Conservation (phyloP, 2,113 vertebrate genomes). For the Sigmodon hispidus region DNA sequence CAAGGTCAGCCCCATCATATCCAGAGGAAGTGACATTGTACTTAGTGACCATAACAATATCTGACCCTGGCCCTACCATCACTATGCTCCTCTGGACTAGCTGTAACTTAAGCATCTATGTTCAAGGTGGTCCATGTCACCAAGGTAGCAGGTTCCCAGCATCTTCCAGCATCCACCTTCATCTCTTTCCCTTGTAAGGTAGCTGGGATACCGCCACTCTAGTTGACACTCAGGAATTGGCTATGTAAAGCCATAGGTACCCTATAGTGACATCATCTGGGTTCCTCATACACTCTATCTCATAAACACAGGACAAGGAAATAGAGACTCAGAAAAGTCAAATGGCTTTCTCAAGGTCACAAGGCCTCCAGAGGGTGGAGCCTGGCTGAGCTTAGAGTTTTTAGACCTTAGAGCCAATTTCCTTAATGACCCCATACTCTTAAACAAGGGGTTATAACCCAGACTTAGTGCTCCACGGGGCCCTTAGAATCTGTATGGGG, state of each 20-base stretch:
- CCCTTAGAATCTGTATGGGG: not conserved
- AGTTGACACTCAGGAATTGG: too few relatives aligned
- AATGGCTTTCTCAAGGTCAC: not conserved
- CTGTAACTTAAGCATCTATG: not conserved
- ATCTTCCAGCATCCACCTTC: not conserved
- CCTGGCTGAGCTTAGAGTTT: not conserved
- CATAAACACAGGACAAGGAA: not conserved
- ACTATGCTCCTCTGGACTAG: not conserved
- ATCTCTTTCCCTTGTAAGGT: not conserved
- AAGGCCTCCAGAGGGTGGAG: not conserved
- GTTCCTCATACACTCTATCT: not conserved
- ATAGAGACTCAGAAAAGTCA: not conserved
- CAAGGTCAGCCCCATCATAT: too few relatives aligned
- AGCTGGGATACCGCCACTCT: not conserved
- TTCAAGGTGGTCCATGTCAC: too few relatives aligned
- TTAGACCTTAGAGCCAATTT: not conserved
- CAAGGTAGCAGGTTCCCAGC: accelerated
- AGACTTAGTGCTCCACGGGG: not conserved
- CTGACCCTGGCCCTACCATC: not conserved
- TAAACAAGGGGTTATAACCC: not conserved
- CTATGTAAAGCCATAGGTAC: too few relatives aligned
- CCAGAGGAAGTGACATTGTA: accelerated
- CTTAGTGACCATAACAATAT: not conserved
- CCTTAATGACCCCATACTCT: not conserved
- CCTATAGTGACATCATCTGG: not conserved